These are phyloP conservation scores for Cyprinodon tularosa DNA, from an alignment of 2,113 vertebrate species.

Conservation along the genomic window DNA sequence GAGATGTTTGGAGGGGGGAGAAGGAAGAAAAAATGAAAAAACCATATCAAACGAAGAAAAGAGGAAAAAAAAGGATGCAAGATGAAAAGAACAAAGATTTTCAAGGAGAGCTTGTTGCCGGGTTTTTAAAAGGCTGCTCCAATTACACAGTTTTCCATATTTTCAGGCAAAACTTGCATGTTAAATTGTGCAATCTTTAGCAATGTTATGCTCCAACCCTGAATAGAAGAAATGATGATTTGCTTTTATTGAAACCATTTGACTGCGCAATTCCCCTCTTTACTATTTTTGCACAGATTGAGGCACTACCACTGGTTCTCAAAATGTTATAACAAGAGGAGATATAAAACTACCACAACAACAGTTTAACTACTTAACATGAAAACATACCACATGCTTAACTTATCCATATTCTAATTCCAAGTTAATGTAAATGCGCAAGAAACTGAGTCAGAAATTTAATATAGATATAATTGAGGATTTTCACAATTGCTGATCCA, in stretches of 20 bases:
- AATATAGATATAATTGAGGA: background rate
- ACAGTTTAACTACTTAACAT: background rate
- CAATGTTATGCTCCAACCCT: slow-evolving; percentile 75
- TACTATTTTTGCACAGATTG: slow-evolving; percentile 53
- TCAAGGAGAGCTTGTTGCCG: slow-evolving; percentile 59
- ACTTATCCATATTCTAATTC: background rate
- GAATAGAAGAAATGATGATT: slow-evolving; percentile 66
- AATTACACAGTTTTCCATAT: slow-evolving; percentile 78
- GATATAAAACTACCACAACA: background rate
- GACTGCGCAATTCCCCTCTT: slow-evolving; percentile 52
- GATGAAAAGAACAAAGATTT: slow-evolving; percentile 75
- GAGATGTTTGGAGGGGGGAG: slow-evolving; percentile 73
- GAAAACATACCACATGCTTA: background rate
- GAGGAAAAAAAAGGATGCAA: slow-evolving; percentile 57
- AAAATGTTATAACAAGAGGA: background rate
- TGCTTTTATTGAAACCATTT: slow-evolving; percentile 71
- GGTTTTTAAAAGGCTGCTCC: slow-evolving; percentile 68
- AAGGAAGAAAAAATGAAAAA: slow-evolving; percentile 18
- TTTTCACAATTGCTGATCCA: background rate
- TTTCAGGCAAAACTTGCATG: slow-evolving; percentile 69
- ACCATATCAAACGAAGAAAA: slow-evolving; percentile 65
- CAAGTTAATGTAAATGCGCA: background rate
- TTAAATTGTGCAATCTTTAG: slow-evolving; percentile 67
- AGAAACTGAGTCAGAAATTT: background rate
- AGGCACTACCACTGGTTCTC: slow-evolving; percentile 11